Percentiles rank a stretch among this genome's conserved stretches.
Conservation (phyloP, 2,113 vertebrate species). For the Dascyllus trimaculatus region DNA sequence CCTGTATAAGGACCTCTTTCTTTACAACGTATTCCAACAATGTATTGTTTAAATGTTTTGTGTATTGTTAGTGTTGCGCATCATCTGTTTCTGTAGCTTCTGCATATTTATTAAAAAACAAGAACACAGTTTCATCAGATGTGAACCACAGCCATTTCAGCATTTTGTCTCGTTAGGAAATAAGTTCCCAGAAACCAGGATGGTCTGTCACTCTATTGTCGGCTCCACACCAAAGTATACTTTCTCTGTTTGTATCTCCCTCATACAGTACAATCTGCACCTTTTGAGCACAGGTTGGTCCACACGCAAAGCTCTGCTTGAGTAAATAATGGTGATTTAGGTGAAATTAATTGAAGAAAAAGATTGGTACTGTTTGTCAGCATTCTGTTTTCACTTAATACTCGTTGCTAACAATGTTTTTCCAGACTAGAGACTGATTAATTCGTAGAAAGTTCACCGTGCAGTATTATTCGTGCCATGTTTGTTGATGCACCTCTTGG, state of each 20-base stretch:
- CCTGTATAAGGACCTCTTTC: background rate
- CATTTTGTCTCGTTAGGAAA: slow-evolving; percentile 28
- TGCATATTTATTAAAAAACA: slow-evolving; percentile 76
- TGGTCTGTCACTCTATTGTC: slow-evolving; percentile 17
- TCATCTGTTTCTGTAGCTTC: slow-evolving; percentile 43
- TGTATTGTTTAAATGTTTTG: slow-evolving; percentile 22
- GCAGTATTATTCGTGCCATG: background rate
- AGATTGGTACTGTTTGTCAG: slow-evolving; percentile 9
- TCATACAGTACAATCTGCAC: slow-evolving; percentile 14
- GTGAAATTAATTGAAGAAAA: background rate
- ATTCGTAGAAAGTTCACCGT: background rate
- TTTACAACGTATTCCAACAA: slow-evolving; percentile 22
- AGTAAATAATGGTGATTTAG: slow-evolving; percentile 1
- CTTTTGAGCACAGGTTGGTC: slow-evolving; percentile 6
- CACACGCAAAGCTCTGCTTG: background rate
- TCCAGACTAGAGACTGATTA: background rate
- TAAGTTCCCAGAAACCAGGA: slow-evolving; percentile 44
- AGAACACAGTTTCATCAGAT: slow-evolving; percentile 22
- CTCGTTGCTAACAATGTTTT: background rate
- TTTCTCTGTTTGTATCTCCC: slow-evolving; percentile 11
- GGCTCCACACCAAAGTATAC: slow-evolving; percentile 42
- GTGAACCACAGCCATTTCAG: background rate
- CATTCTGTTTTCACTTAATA: background rate
- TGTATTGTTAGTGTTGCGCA: slow-evolving; percentile 29
- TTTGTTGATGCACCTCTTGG: slow-evolving; percentile 1